Evolutionary conservation across 1,140 invertebrate genomes (phyloP).

Genomic region (Periplaneta americana): DNA sequence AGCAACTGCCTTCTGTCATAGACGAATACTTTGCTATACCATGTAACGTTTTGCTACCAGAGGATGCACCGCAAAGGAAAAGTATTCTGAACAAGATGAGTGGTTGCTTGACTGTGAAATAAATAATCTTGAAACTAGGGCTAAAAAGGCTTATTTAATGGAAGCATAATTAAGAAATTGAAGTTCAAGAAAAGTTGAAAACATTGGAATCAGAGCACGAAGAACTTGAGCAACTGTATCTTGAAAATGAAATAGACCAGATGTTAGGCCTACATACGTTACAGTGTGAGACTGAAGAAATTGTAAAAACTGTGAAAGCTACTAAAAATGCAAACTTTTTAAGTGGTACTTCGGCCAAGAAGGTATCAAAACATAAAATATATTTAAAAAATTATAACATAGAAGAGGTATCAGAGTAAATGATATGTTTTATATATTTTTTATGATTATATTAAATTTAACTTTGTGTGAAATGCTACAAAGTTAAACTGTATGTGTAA

Average conservation of each 20-base stretch:
- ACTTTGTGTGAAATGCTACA: no score
- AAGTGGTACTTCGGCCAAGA: not conserved
- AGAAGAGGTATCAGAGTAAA: not conserved
- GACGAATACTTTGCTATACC: not conserved
- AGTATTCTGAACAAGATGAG: not conserved
- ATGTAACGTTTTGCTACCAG: not conserved
- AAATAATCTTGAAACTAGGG: not conserved
- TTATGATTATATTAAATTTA: not conserved
- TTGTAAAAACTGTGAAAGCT: not conserved
- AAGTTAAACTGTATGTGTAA: no score
- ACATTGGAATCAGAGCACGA: not conserved
- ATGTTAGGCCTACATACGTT: not conserved
- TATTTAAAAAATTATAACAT: not conserved
- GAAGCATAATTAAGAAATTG: slow-evolving; percentile 1
- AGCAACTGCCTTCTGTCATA: no score
- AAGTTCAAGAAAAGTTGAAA: not conserved
- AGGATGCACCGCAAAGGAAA: not conserved
- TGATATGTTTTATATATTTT: no score
- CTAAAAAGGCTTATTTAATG: slow-evolving; percentile 3
- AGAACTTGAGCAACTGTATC: not conserved
- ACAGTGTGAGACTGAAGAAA: not conserved
- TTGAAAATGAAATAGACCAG: not conserved
- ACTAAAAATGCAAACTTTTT: not conserved
- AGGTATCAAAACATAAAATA: not conserved
- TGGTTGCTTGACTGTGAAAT: not conserved